These are phyloP conservation scores for Salminus brasiliensis DNA, from an alignment of 2,113 vertebrate species.

Conservation along the genomic window DNA sequence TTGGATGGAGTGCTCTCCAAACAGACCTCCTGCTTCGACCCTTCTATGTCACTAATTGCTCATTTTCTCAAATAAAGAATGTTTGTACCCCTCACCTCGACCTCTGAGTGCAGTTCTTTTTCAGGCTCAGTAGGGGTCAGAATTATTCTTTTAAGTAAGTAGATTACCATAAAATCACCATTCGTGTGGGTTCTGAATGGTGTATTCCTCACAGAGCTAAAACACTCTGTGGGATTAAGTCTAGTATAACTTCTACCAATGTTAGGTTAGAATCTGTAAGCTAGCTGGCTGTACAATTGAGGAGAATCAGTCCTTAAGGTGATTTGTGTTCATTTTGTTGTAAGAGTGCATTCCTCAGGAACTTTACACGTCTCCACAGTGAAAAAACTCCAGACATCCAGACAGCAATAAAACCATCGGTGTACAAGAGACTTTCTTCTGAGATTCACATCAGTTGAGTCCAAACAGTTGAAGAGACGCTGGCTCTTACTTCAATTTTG, in stretches of 20 bases:
- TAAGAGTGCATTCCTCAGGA: too few relatives aligned
- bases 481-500: too few relatives aligned
- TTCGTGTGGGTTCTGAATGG: background rate
- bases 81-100: background rate
- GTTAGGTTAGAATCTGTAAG: too few relatives aligned
- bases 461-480: too few relatives aligned
- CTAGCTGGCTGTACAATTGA: too few relatives aligned
- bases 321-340: too few relatives aligned
- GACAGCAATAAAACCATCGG: too few relatives aligned
- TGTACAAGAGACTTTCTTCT: too few relatives aligned
- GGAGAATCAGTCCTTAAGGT: too few relatives aligned
- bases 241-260: background rate
- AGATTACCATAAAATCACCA: slow-evolving; percentile 8
- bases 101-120: background rate
- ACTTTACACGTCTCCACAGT: too few relatives aligned
- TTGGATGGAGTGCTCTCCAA: background rate
- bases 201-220: background rate
- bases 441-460: too few relatives aligned
- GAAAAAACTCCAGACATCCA: too few relatives aligned
- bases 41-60: background rate
- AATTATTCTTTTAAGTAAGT: background rate
- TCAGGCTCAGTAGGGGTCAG: slow-evolving; percentile 16
- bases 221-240: background rate
- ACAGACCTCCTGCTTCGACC: background rate
- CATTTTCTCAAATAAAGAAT: background rate